These are phyloP conservation scores for Microplitis deprimator DNA, from an alignment of 2,888 invertebrate genomes.

Conservation along the genomic window DNA sequence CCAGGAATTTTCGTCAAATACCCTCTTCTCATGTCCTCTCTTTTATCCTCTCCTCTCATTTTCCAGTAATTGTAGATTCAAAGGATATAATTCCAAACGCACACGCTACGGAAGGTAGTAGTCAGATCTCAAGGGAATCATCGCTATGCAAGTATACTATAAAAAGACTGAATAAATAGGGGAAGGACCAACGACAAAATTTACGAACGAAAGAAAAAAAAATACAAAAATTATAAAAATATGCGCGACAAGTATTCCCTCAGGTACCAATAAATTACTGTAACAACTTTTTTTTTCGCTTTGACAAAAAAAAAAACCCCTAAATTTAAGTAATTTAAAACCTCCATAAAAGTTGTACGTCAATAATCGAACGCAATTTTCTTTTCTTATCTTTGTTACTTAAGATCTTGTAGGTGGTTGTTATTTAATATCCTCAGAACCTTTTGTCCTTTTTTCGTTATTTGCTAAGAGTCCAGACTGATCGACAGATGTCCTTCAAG, in stretches of 20 bases:
- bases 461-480: not conserved
- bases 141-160: constrained; percentile 8
- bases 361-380: not conserved
- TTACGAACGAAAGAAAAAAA: constrained; percentile 31
- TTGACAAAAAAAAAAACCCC: not conserved
- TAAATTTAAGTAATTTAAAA: not conserved
- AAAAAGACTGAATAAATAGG: not conserved
- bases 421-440: constrained; percentile 54
- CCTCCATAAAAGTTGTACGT: not conserved
- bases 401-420: constrained; percentile 57
- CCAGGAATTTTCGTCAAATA: constrained; percentile 46
- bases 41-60: constrained; percentile 43
- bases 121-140: constrained; percentile 54
- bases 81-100: constrained; percentile 69
- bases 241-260: not conserved
- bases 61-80: constrained; percentile 71
- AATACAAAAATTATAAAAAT: constrained; percentile 12
- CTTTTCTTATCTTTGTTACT: constrained; percentile 4
- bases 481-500: constrained; percentile 3
- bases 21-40: constrained; percentile 27
- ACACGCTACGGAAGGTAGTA: constrained; percentile 20
- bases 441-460: constrained; percentile 9
- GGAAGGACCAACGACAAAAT: constrained; percentile 11
- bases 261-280: not conserved
- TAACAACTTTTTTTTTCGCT: not conserved